These are phyloP conservation scores for Zaprionus kolodkinae DNA, from an alignment of 1,140 invertebrate species.

Conservation along the genomic window DNA sequence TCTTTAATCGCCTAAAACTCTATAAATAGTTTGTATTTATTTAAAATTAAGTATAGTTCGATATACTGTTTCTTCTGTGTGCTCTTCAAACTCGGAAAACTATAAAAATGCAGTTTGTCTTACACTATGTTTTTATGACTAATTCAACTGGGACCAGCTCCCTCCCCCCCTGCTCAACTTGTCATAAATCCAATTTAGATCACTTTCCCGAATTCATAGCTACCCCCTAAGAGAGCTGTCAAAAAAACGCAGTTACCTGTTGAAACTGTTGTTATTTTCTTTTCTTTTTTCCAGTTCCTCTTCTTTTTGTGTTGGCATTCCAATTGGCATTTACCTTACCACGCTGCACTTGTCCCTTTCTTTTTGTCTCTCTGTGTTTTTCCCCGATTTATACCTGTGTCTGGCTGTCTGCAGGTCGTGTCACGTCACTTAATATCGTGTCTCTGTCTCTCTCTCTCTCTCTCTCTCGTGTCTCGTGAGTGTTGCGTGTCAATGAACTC, in stretches of 20 bases:
- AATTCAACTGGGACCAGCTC: neutral
- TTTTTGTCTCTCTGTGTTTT: neutral
- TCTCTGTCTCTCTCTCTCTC: too few relatives aligned
- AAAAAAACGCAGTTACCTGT: constrained; percentile 69
- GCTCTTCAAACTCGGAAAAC: constrained; percentile 7
- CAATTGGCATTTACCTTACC: constrained; percentile 72
- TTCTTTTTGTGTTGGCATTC: constrained; percentile 61
- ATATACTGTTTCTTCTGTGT: neutral
- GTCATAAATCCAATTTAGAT: constrained; percentile 38
- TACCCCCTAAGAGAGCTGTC: neutral
- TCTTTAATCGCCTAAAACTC: constrained; percentile 13
- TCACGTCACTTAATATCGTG: constrained; percentile 33
- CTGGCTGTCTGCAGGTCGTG: constrained; percentile 20
- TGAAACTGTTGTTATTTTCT: constrained; percentile 54
- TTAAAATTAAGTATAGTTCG: too few relatives aligned
- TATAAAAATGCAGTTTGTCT: neutral
- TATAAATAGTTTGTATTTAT: neutral
- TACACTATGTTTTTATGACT: constrained; percentile 1
- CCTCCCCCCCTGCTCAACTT: constrained; percentile 9
- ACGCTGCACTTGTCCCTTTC: neutral
- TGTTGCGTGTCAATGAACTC: constrained; percentile 75
- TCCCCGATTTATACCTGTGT: constrained; percentile 26
- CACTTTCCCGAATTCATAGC: neutral
- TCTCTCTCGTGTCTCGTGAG: constrained; percentile 46
- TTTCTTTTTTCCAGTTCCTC: neutral